Base-by-base conservation (phyloP, 35 echinoderm and acorn worm genomes). In the Diadema setosum region DNA sequence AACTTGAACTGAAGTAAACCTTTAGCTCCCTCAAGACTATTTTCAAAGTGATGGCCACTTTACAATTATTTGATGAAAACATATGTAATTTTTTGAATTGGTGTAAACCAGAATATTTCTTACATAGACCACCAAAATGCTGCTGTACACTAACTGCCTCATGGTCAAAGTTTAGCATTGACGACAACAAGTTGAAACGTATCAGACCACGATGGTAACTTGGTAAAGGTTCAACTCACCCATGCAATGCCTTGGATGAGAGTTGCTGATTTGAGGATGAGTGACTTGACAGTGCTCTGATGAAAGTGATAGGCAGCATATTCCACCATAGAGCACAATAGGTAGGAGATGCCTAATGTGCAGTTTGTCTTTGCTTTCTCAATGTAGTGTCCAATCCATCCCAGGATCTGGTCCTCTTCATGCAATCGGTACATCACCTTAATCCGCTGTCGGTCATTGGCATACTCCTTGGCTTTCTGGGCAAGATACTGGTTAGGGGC, bases 381-480 rank as follows among this genome's bases (percentile, higher is more conserved):
- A 23, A 41, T 12, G 16, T 36, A 35, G 23, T n/a, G 80, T 18
- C 70, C 64, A 48, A 98, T 86, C 52, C 81, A 84, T 27, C 80
- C 74, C 57, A 98, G 61, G 2, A 98, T 16, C 16, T 91, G 89
- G 69, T 91, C 92, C 75, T 98, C 92, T 31, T 70, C 63, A 39
- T 82, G 69, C 11, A 65, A 60, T 30, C 81, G 33, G 58, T 94
- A 98, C 4, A 84, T 65, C 4, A 92, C 55, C 59, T 94, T 94
- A 34, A 94, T 75, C 67, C 89, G 78, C 20, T 88, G 67, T 0
- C 15, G 42, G 58, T 98, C 89, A 34, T 57, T 49, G 7, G 80
- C 84, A 37, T 98, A 98, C 24, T 90, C 83, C 55, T 90, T 50
- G 24, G 92, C 92, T 65, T 92, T 87, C 64, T 91, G 60, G 37